Conservation (phyloP, 2,113 vertebrate species). For the Barnardius zonarius region DNA sequence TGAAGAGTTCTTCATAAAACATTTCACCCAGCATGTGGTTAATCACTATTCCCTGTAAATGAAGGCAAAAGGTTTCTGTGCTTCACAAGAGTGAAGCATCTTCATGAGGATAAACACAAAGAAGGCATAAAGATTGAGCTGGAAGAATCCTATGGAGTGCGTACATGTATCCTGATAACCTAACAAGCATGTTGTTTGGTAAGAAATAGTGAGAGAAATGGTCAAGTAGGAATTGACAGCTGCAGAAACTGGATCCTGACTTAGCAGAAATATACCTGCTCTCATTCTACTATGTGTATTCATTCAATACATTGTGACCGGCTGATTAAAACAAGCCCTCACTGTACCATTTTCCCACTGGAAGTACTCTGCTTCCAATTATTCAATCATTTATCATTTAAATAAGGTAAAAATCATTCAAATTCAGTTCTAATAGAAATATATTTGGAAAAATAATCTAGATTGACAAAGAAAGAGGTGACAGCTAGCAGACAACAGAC, state of each 20-base stretch:
- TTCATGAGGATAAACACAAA: not conserved
- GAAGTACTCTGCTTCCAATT: not conserved
- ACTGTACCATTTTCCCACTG: not conserved
- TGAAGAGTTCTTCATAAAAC: not conserved
- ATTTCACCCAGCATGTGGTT: constrained; percentile 1
- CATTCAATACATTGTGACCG: not conserved
- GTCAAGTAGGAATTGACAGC: not conserved
- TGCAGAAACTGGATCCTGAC: not conserved
- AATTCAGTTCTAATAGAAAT: not conserved
- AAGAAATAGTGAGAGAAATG: not conserved
- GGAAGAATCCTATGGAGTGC: not conserved
- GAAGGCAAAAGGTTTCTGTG: not conserved
- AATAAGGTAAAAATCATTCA: not conserved
- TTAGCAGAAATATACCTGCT: not conserved
- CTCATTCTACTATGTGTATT: not conserved
- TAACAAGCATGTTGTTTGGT: not conserved
- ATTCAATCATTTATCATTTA: not conserved
- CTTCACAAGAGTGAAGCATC: not conserved
- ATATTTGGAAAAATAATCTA: not conserved
- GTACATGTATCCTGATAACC: not conserved
- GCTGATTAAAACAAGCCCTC: not conserved
- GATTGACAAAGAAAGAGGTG: not conserved
- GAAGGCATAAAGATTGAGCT: not conserved
- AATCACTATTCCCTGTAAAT: not conserved
- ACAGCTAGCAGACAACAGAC: not conserved